Evolutionary conservation across 2,797 vertebrate genomes (phyloP), one percentile per base, ranked within the genome.

Genomic region (Acrossocheilus fasciatus): DNA sequence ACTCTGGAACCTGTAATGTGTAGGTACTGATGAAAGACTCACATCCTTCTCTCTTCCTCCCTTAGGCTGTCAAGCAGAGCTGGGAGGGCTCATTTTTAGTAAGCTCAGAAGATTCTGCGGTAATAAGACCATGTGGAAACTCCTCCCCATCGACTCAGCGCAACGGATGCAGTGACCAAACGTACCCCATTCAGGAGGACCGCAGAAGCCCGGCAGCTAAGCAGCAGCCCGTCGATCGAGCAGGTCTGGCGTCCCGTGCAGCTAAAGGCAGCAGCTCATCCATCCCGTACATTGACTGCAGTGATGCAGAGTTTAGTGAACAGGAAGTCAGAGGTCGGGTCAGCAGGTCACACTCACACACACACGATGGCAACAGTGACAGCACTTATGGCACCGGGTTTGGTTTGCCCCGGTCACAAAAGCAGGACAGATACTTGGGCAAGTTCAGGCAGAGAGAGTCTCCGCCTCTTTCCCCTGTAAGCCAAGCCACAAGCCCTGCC

Each of bases 241-340:
- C 97, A 99, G 98, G 98, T 99, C 97, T 97, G 95, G 94, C 97
- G 94, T 97, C 95, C 93, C 90, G 92, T 88, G 93, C 96, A 94
- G 94, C 96, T 89, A 91, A 92, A 92, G 95, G 96, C 95, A 96
- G 96, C 95, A 94, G 93, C 93, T 93, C 95, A 89, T 97, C 96
- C 92, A 95, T 96, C 89, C 96, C 96, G 87, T 97, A 96, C 93
- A 94, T 96, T 94, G 96, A 97, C 96, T 97, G 94, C 95, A 96
- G 93, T 93, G 96, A 97, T 85, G 92, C 96, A 96, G 96, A 97
- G 90, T 88, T 87, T 95, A 96, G 95, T 87, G 97, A 97, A 91
- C 95, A 95, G 86, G 96, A 96, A 91, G 91, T 94, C 92, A 95
- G 94, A 94, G 95, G 94, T 76, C 95, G 94, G 89, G 92, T 92